Evolutionary conservation across 2,888 invertebrate species (phyloP).

Genomic region (Cryptophagus acutangulus): DNA sequence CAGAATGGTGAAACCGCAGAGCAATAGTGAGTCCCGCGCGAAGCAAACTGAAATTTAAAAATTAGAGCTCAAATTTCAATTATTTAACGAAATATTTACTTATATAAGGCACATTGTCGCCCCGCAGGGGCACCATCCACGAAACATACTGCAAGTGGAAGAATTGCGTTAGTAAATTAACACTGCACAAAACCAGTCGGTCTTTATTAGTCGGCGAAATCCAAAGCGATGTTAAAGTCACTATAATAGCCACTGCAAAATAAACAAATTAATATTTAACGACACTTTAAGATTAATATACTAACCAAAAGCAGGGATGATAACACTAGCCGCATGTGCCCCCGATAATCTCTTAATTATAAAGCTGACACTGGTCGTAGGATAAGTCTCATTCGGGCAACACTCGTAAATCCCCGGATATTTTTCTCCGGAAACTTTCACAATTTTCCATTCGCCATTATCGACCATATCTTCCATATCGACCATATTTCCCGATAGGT

Average conservation of each 20-base stretch:
- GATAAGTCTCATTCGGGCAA: conserved; percentile 57
- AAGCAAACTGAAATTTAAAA: conserved; percentile 34
- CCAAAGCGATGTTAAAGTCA: neutral
- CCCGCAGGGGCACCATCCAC: neutral
- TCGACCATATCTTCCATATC: conserved; percentile 48
- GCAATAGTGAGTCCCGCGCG: conserved; percentile 37
- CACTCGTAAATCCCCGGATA: conserved; percentile 51
- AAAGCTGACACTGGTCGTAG: conserved; percentile 56
- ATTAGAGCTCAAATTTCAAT: conserved; percentile 10
- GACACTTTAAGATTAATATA: neutral
- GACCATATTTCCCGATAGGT: conserved; percentile 23
- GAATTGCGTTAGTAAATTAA: conserved; percentile 3
- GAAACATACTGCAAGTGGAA: neutral
- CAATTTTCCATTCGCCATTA: conserved; percentile 59
- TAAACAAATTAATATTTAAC: too few species aligned
- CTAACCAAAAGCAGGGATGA: conserved; percentile 53
- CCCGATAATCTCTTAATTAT: conserved; percentile 55
- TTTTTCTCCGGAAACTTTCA: conserved; percentile 47
- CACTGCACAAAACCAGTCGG: conserved; percentile 1
- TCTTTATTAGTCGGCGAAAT: neutral
- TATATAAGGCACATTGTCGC: neutral
- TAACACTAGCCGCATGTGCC: conserved; percentile 53
- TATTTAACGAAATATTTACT: conserved; percentile 6
- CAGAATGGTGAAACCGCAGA: conserved; percentile 36
- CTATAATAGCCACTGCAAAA: neutral